These are phyloP conservation scores for Glyphotaelius pellucidus DNA, from an alignment of 2,888 invertebrate species.

Conservation along the genomic window DNA sequence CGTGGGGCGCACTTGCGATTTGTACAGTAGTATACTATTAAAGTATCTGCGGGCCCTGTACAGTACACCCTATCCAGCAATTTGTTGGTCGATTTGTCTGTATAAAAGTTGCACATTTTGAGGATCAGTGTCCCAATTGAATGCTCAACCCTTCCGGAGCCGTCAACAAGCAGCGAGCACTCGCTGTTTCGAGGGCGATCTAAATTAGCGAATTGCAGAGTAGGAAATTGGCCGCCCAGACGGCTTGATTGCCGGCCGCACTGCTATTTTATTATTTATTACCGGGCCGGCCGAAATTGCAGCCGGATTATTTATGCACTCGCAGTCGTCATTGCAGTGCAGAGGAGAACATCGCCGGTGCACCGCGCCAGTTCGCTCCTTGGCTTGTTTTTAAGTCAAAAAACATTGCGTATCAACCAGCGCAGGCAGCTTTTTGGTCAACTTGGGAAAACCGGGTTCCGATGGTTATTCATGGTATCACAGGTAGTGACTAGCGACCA, in stretches of 20 bases:
- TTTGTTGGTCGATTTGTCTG: too few species aligned
- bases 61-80: too few species aligned
- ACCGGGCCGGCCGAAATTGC: not conserved
- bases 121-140: not conserved
- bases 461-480: too few species aligned
- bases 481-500: too few species aligned
- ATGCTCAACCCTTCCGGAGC: not conserved
- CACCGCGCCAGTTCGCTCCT: too few species aligned
- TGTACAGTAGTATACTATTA: too few species aligned
- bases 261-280: not conserved
- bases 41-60: too few species aligned
- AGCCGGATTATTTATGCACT: not conserved
- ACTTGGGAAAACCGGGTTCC: too few species aligned
- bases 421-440: too few species aligned
- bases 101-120: not conserved
- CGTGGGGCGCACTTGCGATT: too few species aligned
- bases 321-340: not conserved
- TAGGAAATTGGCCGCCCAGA: constrained; percentile 61
- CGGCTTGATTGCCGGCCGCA: constrained; percentile 44
- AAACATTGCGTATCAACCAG: too few species aligned
- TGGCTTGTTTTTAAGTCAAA: too few species aligned
- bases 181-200: constrained; percentile 23
- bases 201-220: constrained; percentile 53
- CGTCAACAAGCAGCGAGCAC: not conserved
- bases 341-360: not conserved